Base-by-base conservation (phyloP, 1,140 invertebrate genomes). In the Drosophila tropicalis region DNA sequence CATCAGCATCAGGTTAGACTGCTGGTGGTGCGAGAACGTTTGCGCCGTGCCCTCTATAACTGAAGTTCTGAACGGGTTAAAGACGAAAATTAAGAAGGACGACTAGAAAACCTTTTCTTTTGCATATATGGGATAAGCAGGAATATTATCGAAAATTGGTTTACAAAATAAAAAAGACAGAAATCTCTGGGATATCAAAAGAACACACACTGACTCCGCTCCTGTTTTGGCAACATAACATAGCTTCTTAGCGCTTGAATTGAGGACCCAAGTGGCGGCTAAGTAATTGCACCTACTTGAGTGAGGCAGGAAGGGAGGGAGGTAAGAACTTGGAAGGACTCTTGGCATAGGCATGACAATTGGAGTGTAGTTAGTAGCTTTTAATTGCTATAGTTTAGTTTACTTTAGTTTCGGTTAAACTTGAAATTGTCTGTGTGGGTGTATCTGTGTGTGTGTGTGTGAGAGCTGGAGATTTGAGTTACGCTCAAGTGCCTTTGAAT, bases 1-100 rank as follows among this genome's bases (percentile, higher is more conserved):
- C 79, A 82, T 12, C 79, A 82, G 36, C 41, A 63, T n/a, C 79
- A 78, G 34, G 65, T 71, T 62, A 75, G 75, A 12, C 25, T 82
- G 32, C n/a, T 81, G 54, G 62, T 75, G 7, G 47, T 81, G 7
- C 51, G 72, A 47, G 80, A 82, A n/a, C 79, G 80, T 10, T 25
- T 82, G 17, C 80, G 68, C 4, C 75, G 80, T 40, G 79, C 79
- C 6, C 57, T 82, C 34, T 82, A 67, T 63, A 78, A 71, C 58
- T 81, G 15, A 29, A 29, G 12, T 12, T 36, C 13, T 19, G 13
- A 13, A 62, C 41, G 19, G 13, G 3, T 39, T 15, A 3, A 19
- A 22, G 7, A 19, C 1, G 10, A 6, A 40, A 3, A 29, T 29
- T 36, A 15, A 41, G 58, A 19, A 25, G 36, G 9, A n/a, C 9